Conservation (phyloP, 2,797 vertebrate species). For the Characodon lateralis region DNA sequence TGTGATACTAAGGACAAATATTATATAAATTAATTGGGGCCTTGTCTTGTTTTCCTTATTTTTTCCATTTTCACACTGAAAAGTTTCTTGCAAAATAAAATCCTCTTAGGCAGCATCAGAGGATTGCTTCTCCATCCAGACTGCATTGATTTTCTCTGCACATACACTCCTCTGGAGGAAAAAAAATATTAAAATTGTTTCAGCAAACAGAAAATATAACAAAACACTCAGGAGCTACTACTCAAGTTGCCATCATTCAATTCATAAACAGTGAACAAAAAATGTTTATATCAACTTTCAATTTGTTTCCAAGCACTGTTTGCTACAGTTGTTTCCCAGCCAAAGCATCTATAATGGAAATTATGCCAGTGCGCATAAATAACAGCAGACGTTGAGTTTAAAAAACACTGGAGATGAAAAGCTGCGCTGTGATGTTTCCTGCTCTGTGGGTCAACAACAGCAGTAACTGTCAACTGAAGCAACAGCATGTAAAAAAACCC, state of each 20-base stretch:
- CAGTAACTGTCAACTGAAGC: constrained; percentile 17
- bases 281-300: not conserved
- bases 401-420: constrained; percentile 8
- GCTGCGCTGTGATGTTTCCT: constrained; percentile 6
- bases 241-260: not conserved
- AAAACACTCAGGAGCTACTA: constrained; percentile 13
- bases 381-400: constrained; percentile 10
- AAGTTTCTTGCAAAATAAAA: not conserved
- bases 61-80: not conserved
- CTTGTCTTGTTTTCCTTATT: not conserved
- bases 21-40: not conserved
- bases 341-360: constrained; percentile 1
- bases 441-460: constrained; percentile 18
- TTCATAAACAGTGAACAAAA: not conserved
- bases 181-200: constrained; percentile 1
- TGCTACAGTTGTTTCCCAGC: not conserved
- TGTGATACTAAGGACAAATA: not conserved
- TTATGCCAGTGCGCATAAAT: constrained; percentile 15
- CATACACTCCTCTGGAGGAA: constrained; percentile 13
- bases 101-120: not conserved
- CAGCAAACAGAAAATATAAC: constrained; percentile 1
- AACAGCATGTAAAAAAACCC: not conserved
- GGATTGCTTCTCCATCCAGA: not conserved
- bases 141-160: constrained; percentile 8
- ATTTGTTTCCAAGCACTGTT: not conserved